Evolutionary conservation across 2,113 vertebrate species (phyloP), one percentile per base, ranked within the genome.

Genomic region (Callopanchax toddi): DNA sequence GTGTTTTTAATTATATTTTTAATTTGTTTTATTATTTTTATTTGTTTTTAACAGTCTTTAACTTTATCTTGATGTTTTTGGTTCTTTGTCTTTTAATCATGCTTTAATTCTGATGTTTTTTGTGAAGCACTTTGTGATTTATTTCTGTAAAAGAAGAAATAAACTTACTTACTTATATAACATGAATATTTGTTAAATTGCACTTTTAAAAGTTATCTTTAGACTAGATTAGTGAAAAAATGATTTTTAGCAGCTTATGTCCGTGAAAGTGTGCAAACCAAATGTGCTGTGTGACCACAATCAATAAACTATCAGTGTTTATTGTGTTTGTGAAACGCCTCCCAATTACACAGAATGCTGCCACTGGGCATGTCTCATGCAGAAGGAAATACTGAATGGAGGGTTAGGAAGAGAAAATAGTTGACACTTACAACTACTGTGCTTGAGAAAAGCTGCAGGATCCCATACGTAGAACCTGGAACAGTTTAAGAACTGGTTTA

Each of bases 401-500:
- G 40, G 18, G 6, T 16, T 16, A 23, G 21, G 39, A 21, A 64
- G 34, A 67, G 42, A 36, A 17, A 54, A 52, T 52, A 71, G 54
- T 66, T 8, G 54, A 67, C 90, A 94, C 97, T 97, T 91, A 99
- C 97, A 88, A 98, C 94, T 76, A 97, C 12, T 0, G 95, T 95
- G 82, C 97, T 98, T 43, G 96, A 98, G 91, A 98, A 97, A 1
- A 99, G 89, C 70, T 99, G 97, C 72, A 98, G 87, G 60, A 97
- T 49, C 54, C 97, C 96, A 72, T 97, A 99, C 0, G 95, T 94
- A 59, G 97, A 97, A 36, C 95, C 97, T 99, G 88, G 50, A 93
- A 86, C n/a, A 67, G 42, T 22, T 60, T 39, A 10, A 66, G 1
- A 39, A 7, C 29, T 18, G 18, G 22, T 52, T 63, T n/a, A 25